Percentiles rank a stretch among this genome's conserved stretches.
Evolutionary conservation across 2,888 invertebrate genomes (phyloP).

Genomic region (Machimus atricapillus): DNA sequence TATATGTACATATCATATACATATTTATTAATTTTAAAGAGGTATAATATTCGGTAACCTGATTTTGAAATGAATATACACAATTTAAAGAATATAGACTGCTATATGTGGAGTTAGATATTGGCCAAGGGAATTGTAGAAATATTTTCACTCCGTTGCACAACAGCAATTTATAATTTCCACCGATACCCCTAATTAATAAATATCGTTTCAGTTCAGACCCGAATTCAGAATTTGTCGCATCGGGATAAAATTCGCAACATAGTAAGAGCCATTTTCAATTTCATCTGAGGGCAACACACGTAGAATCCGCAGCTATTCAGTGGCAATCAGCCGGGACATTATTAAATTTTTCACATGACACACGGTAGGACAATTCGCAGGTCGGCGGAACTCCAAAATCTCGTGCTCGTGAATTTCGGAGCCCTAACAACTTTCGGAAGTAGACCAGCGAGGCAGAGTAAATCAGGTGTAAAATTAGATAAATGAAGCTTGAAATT

Average conservation of each 20-base stretch:
- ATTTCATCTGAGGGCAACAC: neutral
- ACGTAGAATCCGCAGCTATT: neutral
- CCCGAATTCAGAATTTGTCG: neutral
- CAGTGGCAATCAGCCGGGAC: neutral
- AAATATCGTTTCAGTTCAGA: neutral
- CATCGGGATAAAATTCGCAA: neutral
- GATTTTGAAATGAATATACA: too few species aligned
- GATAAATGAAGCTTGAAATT: neutral
- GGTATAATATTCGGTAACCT: too few species aligned
- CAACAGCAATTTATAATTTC: neutral
- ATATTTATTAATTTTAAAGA: too few species aligned
- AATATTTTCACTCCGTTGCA: neutral
- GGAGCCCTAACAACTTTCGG: neutral
- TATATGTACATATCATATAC: too few species aligned
- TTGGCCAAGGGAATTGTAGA: neutral
- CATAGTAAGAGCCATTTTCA: neutral
- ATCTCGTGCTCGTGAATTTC: neutral
- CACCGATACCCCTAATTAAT: neutral
- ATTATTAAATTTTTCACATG: neutral
- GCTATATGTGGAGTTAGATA: neutral
- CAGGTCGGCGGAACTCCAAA: neutral
- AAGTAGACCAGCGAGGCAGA: neutral
- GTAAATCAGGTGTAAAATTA: neutral
- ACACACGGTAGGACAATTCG: neutral
- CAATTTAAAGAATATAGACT: neutral